Percentiles rank a stretch among this genome's conserved stretches.
Evolutionary conservation across 2,797 vertebrate species (phyloP).

Genomic region (Ammospiza maritima): DNA sequence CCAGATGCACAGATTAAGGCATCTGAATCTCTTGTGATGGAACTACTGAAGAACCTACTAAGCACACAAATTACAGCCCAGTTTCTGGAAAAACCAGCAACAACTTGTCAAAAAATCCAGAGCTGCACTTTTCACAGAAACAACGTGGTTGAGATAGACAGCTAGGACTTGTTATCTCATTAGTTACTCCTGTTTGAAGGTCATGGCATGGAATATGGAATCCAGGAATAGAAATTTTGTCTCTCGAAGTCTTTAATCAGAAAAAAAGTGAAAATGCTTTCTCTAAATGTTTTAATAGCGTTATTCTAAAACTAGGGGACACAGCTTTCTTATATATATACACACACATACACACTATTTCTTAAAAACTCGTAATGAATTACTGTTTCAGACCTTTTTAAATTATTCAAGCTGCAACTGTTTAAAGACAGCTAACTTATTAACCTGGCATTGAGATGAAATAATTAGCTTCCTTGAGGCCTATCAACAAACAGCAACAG

Average conservation of each 20-base stretch:
- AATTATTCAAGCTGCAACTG: conserved; percentile 51
- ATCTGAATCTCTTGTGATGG: background rate
- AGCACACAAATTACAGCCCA: background rate
- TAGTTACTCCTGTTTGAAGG: background rate
- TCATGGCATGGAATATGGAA: fast-evolving
- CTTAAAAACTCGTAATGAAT: conserved; percentile 24
- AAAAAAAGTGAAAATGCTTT: background rate
- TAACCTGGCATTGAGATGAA: conserved; percentile 70
- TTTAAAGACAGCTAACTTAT: conserved; percentile 73
- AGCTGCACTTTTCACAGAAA: background rate
- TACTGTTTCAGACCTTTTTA: conserved; percentile 9
- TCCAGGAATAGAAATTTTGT: background rate
- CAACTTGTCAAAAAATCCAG: background rate
- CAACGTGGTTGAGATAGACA: background rate
- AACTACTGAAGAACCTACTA: background rate
- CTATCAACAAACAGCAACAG: conserved; percentile 47
- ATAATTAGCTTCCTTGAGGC: conserved; percentile 71
- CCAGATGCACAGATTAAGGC: background rate
- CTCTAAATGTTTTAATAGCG: background rate
- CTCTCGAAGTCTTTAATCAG: background rate
- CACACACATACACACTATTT: background rate
- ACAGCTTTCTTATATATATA: background rate
- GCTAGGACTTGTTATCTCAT: background rate
- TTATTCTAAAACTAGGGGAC: background rate
- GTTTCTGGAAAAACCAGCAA: background rate